Evolutionary conservation across 2,113 vertebrate genomes (phyloP), one percentile per base, ranked within the genome.

Genomic region (Cyanocitta stelleri): DNA sequence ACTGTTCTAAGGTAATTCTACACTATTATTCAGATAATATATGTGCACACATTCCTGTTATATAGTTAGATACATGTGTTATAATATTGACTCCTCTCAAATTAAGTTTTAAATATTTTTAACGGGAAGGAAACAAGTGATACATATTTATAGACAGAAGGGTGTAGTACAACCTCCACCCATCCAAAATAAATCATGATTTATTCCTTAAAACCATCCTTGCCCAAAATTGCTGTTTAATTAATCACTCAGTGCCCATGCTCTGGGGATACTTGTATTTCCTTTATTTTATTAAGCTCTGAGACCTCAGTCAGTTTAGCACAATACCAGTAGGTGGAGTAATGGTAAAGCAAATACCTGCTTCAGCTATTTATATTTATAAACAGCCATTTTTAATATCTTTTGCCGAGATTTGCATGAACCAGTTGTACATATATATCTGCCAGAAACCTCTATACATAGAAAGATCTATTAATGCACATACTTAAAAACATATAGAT

Each of bases 301-400:
- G 72, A 24, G 66, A 78, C 71, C 52, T 61, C 75, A 92, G 78
- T 91, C 85, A 97, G 59, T 97, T 93, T 96, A 96, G 63, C n/a
- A 88, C 71, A 92, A 83, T 22, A 90, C 98, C 98, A 98, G 98
- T 97, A 98, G 98, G 97, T 98, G 98, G 98, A 97, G 98, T 96
- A 94, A 97, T 97, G 96, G 97, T 97, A 98, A 98, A 98, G 96
- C 96, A 98, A 97, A 98, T 98, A 69, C 6, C 91, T 63, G 64
- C 29, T 84, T 37, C 56, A 39, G 52, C 6, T 95, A 51, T 92
- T 85, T 93, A 72, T 91, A 55, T 94, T 94, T 96, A 63, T 90
- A 58, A 92, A 63, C 71, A 81, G 77, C 84, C 87, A 84, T 96
- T 97, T 90, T 96, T 89, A 89, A 94, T 79, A 95, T 64, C 32